Conservation (phyloP, 2,888 invertebrate species). For the Capitulum mitella region DNA sequence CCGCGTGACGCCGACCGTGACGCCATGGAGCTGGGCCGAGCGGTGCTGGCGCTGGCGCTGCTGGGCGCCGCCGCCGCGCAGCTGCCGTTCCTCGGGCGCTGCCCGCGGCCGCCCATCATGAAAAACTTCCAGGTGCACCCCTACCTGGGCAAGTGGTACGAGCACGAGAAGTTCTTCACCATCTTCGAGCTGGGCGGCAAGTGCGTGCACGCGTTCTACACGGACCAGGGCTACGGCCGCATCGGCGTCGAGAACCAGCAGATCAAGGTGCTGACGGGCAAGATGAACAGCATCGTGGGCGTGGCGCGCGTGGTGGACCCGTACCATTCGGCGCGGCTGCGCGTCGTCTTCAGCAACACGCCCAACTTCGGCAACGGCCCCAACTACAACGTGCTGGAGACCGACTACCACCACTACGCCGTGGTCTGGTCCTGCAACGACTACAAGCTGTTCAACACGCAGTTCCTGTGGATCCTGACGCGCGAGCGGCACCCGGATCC, state of each 20-base stretch:
- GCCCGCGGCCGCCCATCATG: neutral
- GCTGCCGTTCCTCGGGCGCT: neutral
- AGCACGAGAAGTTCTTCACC: conserved; percentile 65
- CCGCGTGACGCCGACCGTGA: too few species aligned
- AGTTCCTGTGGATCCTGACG: conserved; percentile 57
- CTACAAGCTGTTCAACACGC: conserved; percentile 34
- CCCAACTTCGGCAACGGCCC: conserved; percentile 1
- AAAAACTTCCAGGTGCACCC: conserved; percentile 41
- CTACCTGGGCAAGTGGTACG: conserved; percentile 72
- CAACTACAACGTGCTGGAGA: conserved; percentile 56
- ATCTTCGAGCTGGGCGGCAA: conserved; percentile 65
- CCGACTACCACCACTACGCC: conserved; percentile 56
- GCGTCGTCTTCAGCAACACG: neutral
- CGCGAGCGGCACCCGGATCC: conserved; percentile 51
- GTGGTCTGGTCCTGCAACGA: conserved; percentile 56
- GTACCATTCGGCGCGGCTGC: neutral
- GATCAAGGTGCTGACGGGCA: conserved; percentile 47
- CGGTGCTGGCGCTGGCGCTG: neutral
- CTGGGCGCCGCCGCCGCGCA: neutral
- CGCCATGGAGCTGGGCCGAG: neutral
- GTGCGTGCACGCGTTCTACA: conserved; percentile 64
- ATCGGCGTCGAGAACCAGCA: conserved; percentile 31
- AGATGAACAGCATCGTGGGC: conserved; percentile 52
- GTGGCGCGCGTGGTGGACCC: conserved; percentile 43
- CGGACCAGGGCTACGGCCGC: conserved; percentile 44